Evolutionary conservation across 2,888 invertebrate species (phyloP), one percentile per base, ranked within the genome.

Genomic region (Agonopterix heracliana): DNA sequence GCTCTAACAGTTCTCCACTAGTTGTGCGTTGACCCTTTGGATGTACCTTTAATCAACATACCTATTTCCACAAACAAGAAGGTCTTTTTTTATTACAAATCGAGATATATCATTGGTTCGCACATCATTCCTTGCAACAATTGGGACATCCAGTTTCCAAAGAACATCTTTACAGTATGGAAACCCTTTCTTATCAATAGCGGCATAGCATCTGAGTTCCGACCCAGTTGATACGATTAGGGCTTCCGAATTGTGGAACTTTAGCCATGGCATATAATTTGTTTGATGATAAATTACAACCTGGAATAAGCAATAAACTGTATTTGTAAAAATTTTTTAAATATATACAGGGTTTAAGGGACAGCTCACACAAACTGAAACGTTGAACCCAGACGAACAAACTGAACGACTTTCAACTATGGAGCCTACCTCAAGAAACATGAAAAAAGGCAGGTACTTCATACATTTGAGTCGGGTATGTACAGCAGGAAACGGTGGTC

Each of bases 61-160:
- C 88, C 88, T 86, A 63, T 87, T 88, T 47, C 85, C 88, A 73
- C 85, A 86, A 44, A 74, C 67, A 45, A 88, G 59, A 1, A 74
- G 35, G 54, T 74, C 63, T 46, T 74, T 66, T 60, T 68, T 81
- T 3, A 81, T 48, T 7, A 81, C 55, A 71, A 88, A 88, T 72
- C 85, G 73, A 47, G 86, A 82, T 54, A 88, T 78, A 58, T 88
- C 88, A 76, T 85, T 81, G 12, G 84, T 88, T 38, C 86, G 69
- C 40, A 80, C 66, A 64, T 84, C 87, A 64, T 69, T 54, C 52
- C 82, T 69, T 45, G 56, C 54, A 7, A 79, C 63, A 51, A 59
- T 78, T 2, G 86, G 86, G 8, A 85, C 80, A 44, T 74, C 60
- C 47, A 79, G 7, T 47, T 57, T 71, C 88, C 88, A 88, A 10